phyloP scores from a whole-genome alignment of 2,888 invertebrate genomes.

The Scrobipalpa atriplicella region DNA sequence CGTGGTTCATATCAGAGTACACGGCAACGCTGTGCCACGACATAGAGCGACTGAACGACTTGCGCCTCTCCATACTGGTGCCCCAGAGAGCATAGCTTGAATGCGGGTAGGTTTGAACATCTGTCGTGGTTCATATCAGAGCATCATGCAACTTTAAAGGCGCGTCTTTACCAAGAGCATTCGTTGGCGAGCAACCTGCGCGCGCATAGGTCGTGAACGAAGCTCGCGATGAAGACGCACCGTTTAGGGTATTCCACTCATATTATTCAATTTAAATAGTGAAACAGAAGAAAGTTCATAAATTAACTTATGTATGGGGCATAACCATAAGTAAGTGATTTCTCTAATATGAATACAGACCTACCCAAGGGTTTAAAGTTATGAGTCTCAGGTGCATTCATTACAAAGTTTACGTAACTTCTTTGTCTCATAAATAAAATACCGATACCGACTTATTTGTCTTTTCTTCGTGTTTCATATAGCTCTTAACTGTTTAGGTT shows the following conservation, averaged over 20 bases:
- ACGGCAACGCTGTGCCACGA: constrained; percentile 75
- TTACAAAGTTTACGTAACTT: neutral
- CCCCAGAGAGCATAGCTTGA: constrained; percentile 93
- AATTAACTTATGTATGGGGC: neutral
- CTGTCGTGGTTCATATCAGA: constrained; percentile 91
- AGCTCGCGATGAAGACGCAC: too few species aligned
- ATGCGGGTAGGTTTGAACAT: constrained; percentile 85
- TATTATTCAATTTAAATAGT: neutral
- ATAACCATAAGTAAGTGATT: constrained; percentile 10
- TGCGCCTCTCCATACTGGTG: constrained; percentile 89
- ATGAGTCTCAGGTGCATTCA: neutral
- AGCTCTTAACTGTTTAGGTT: too few species aligned
- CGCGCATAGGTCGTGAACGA: too few species aligned
- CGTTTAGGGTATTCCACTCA: neutral
- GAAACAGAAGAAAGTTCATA: constrained; percentile 8
- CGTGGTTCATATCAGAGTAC: constrained; percentile 89
- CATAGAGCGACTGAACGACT: constrained; percentile 83
- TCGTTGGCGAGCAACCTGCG: too few species aligned
- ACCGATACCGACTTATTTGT: neutral
- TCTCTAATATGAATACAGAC: constrained; percentile 5
- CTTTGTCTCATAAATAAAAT: neutral
- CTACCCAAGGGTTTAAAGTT: neutral
- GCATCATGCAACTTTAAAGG: constrained; percentile 32
- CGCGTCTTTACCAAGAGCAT: too few species aligned
- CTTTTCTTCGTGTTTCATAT: neutral